phyloP scores from a whole-genome alignment of 2,113 vertebrate species.

The Sinocyclocheilus anophthalmus region DNA sequence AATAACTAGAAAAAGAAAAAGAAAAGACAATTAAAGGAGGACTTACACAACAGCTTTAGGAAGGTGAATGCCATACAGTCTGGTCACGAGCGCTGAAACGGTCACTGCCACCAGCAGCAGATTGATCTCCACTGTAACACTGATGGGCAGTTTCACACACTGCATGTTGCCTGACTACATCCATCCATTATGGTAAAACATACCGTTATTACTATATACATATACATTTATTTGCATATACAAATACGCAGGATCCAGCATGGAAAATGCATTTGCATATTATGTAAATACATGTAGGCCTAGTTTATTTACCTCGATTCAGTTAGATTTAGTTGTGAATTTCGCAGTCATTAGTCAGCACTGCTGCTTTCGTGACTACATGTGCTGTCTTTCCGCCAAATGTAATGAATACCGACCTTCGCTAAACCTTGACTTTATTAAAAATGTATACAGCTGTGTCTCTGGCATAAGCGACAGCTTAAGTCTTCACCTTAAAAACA shows the following conservation, averaged over 20 bases:
- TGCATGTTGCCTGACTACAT: slow-evolving; percentile 9
- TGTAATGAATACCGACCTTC: background rate
- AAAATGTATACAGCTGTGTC: background rate
- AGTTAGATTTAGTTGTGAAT: background rate
- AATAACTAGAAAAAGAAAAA: background rate
- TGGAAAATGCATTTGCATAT: background rate
- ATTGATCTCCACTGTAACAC: slow-evolving; percentile 81
- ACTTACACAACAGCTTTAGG: slow-evolving; percentile 92
- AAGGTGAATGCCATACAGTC: slow-evolving; percentile 80
- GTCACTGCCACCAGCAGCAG: slow-evolving; percentile 78
- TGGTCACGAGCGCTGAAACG: slow-evolving; percentile 75
- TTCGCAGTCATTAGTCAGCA: background rate
- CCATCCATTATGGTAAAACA: background rate
- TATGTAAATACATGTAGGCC: background rate
- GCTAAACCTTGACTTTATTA: background rate
- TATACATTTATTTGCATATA: too few species aligned
- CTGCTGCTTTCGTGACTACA: background rate
- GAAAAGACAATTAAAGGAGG: background rate
- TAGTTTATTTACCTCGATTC: background rate
- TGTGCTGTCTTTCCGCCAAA: background rate
- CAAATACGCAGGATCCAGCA: background rate
- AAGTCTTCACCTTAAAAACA: background rate
- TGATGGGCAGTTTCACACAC: slow-evolving; percentile 74
- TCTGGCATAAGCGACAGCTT: background rate
- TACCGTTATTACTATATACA: background rate